Evolutionary conservation across 2,113 vertebrate genomes (phyloP).

Genomic region (Melospiza melodia): DNA sequence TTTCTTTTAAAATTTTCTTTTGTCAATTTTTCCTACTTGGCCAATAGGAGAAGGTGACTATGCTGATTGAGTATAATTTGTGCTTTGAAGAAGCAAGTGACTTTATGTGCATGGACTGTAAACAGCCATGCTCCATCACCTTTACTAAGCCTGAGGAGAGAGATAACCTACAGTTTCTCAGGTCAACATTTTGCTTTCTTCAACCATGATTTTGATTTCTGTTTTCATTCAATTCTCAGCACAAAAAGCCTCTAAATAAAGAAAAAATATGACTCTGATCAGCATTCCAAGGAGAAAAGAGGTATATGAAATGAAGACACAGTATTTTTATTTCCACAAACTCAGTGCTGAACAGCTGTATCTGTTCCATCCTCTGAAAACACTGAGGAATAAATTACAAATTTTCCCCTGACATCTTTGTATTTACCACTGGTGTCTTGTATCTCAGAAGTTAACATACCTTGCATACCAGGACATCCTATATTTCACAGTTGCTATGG

Average conservation of each 20-base stretch:
- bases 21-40: not conserved
- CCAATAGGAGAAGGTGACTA: not conserved
- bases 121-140: not conserved
- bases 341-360: not conserved
- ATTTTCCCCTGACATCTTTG: not conserved
- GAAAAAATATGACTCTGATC: fast-evolving
- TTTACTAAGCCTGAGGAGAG: not conserved
- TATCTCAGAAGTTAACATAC: not conserved
- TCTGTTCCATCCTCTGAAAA: not conserved
- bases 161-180: not conserved
- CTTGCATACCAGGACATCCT: not conserved
- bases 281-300: not conserved
- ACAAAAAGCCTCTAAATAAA: not conserved
- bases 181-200: not conserved
- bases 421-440: not conserved
- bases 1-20: not conserved
- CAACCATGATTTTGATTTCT: not conserved
- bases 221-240: not conserved
- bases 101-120: not conserved
- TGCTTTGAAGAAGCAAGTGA: not conserved
- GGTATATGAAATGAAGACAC: not conserved
- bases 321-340: not conserved
- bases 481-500: conserved; percentile 19
- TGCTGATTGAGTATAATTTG: not conserved
- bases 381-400: not conserved